Percentiles rank a stretch among this genome's conserved stretches.
Evolutionary conservation across 2,797 vertebrate genomes (phyloP).

Genomic region (Poeciliopsis paucimaculata): DNA sequence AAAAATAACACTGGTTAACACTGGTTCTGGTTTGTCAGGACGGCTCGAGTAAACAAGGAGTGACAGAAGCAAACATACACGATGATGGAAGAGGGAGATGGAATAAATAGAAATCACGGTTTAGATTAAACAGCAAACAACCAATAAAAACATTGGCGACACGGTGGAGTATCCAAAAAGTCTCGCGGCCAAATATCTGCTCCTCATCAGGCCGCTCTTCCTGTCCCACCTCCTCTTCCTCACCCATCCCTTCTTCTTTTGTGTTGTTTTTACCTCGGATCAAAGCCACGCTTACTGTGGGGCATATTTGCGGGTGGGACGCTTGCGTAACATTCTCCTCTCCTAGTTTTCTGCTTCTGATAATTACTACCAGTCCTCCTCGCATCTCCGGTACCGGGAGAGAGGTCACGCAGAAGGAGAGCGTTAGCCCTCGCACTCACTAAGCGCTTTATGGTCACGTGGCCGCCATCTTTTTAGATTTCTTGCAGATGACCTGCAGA

Average conservation of each 20-base stretch:
- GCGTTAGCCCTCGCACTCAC: conserved; percentile 16
- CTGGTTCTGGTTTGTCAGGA: not conserved
- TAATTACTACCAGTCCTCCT: conserved; percentile 64
- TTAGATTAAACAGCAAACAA: not conserved
- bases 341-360: conserved; percentile 22
- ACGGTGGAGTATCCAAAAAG: conserved; percentile 10
- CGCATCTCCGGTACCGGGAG: conserved; percentile 14
- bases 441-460: conserved; percentile 43
- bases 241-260: conserved; percentile 26
- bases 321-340: conserved; percentile 40
- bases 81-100: not conserved
- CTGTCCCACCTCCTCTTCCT: conserved; percentile 2
- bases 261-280: conserved; percentile 50
- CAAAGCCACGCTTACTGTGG: conserved; percentile 45
- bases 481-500: conserved; percentile 28
- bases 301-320: not conserved
- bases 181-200: conserved; percentile 49
- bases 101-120: not conserved
- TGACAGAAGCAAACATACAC: not conserved
- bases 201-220: conserved; percentile 42
- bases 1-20: not conserved
- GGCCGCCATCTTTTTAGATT: conserved; percentile 26
- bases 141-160: not conserved
- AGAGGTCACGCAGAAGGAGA: conserved; percentile 32
- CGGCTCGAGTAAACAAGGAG: not conserved